Conservation (phyloP, 2,888 invertebrate genomes). For the Eubasilissa splendida region DNA sequence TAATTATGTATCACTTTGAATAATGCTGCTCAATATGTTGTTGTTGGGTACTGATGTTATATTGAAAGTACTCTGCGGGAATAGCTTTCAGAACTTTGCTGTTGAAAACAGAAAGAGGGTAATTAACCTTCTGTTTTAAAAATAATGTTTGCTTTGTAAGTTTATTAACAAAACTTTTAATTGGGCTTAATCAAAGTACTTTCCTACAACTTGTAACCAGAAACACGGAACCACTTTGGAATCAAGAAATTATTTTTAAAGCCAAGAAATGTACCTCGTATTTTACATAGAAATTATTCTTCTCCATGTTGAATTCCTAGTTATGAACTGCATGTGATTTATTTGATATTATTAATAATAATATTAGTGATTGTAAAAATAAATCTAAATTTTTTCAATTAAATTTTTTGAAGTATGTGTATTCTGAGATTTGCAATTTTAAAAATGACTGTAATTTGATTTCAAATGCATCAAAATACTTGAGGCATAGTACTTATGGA, state of each 20-base stretch:
- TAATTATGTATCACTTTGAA: neutral
- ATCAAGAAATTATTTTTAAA: conserved; percentile 4
- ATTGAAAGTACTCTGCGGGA: conserved; percentile 19
- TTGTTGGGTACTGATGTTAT: neutral
- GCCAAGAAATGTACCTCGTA: neutral
- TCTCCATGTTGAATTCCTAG: too few relatives aligned
- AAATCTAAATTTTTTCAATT: too few relatives aligned
- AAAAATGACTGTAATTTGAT: too few relatives aligned
- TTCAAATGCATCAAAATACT: too few relatives aligned
- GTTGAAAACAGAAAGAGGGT: conserved; percentile 21
- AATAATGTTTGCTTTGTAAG: conserved; percentile 17
- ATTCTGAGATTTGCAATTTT: too few relatives aligned
- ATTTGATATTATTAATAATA: too few relatives aligned
- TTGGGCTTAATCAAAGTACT: conserved; percentile 41
- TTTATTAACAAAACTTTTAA: conserved; percentile 45
- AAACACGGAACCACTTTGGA: neutral
- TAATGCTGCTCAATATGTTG: conserved; percentile 9
- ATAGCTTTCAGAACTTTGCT: conserved; percentile 12
- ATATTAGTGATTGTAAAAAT: too few relatives aligned
- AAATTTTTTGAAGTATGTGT: too few relatives aligned
- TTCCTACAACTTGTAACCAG: conserved; percentile 16
- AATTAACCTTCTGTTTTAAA: conserved; percentile 38
- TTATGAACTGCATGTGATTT: too few relatives aligned
- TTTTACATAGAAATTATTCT: too few relatives aligned
- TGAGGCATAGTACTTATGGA: too few relatives aligned